phyloP scores from a whole-genome alignment of 2,113 vertebrate genomes.

The Macquaria ambigua region DNA sequence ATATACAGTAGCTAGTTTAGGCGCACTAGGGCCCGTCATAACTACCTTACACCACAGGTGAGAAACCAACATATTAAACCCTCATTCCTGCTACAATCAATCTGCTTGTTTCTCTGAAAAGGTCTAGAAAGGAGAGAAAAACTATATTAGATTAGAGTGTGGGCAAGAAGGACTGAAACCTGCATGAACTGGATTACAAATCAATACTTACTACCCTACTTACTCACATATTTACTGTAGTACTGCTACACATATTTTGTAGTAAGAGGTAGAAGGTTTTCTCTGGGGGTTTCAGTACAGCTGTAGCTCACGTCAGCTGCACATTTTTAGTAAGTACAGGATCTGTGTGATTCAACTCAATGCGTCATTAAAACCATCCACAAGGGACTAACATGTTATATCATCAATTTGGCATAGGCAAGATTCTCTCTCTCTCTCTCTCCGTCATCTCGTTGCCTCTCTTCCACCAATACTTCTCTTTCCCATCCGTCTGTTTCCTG shows the following conservation, averaged over 20 bases:
- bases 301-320: constrained; percentile 1
- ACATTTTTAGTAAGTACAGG: constrained; percentile 15
- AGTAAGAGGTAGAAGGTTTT: background rate
- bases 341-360: constrained; percentile 26
- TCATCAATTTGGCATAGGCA: constrained; percentile 17
- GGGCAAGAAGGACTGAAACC: background rate
- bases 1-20: no score
- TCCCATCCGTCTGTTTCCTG: background rate
- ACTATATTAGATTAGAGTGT: background rate
- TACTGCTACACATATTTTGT: background rate
- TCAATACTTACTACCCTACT: no score
- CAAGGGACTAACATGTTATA: constrained; percentile 14
- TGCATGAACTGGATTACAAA: background rate
- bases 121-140: background rate
- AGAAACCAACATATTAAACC: background rate
- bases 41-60: no score
- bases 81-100: background rate
- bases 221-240: background rate
- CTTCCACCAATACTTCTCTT: background rate
- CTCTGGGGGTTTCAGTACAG: background rate
- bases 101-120: background rate
- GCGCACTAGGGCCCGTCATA: no score
- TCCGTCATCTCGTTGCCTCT: background rate
- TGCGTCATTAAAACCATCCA: constrained; percentile 33
- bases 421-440: background rate